Conservation (phyloP, 1,140 invertebrate genomes). For the Mylabris phalerata region DNA sequence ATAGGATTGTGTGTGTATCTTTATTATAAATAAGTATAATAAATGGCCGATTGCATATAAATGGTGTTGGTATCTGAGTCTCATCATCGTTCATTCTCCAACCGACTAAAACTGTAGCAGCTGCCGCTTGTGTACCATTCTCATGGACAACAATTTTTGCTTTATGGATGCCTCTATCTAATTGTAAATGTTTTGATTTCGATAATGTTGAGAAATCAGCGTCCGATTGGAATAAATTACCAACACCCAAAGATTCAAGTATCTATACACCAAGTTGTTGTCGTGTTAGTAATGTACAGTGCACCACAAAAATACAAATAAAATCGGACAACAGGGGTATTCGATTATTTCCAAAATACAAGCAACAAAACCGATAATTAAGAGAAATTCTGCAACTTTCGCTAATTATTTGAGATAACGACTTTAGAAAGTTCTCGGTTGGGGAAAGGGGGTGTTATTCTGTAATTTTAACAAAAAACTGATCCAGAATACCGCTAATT, state of each 20-base stretch:
- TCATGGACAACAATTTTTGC: slow-evolving; percentile 57
- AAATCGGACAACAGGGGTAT: not conserved
- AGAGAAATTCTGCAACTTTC: too few relatives aligned
- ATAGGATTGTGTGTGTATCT: slow-evolving; percentile 47
- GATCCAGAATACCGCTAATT: too few relatives aligned
- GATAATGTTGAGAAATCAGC: slow-evolving; percentile 40
- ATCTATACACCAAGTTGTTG: slow-evolving; percentile 16
- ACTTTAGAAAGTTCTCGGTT: too few relatives aligned
- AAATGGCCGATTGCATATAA: slow-evolving; percentile 61
- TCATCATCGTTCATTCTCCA: slow-evolving; percentile 56
- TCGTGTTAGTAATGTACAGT: too few relatives aligned
- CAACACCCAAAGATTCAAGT: slow-evolving; percentile 46
- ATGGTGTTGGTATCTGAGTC: slow-evolving; percentile 48
- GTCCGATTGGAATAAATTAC: slow-evolving; percentile 46
- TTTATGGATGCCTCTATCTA: slow-evolving; percentile 52
- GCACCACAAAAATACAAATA: not conserved
- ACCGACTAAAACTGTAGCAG: slow-evolving; percentile 54
- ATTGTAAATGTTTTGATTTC: slow-evolving; percentile 38
- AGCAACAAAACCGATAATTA: too few relatives aligned
- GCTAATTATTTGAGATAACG: too few relatives aligned
- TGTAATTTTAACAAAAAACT: too few relatives aligned
- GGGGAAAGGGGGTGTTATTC: too few relatives aligned
- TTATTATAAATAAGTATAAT: slow-evolving; percentile 58
- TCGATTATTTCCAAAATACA: too few relatives aligned
- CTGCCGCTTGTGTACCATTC: slow-evolving; percentile 56